Evolutionary conservation across 2,888 invertebrate genomes (phyloP), one percentile per base, ranked within the genome.

Genomic region (Anoplius nigerrimus): DNA sequence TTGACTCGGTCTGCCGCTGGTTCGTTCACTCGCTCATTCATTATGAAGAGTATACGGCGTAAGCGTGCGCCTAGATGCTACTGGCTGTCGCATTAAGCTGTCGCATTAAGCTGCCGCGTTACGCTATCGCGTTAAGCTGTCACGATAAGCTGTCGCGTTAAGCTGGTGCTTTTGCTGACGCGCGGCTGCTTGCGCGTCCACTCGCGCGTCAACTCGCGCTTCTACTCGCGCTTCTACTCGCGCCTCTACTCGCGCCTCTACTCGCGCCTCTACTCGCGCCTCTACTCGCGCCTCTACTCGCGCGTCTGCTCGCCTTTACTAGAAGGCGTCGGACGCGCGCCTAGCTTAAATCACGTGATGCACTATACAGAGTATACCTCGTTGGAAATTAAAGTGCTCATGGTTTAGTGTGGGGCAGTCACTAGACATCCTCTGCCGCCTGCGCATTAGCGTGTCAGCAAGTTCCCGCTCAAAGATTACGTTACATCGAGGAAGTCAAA

Each of bases 361-460:
- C 62, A 22, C 62, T 65, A 62, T 69, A 59, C 65, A 62, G 61
- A 46, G 76, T 24, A 70, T 71, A 68, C 71, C 80, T 55, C 69
- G 72, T 62, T 66, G 68, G 78, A 79, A 80, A 79, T 79, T 80
- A 75, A 80, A 75, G 72, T 80, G 71, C 69, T 69, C 65, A 60
- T 51, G 68, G 63, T 72, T 69, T 59, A 65, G 57, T 62, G 59
- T 57, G 18, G 55, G 68, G 64, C 79, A 79, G 79, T 79, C 72
- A 78, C 72, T 74, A 72, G 71, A 72, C 74, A 75, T 75, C 78
- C 74, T 80, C 80, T 65, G 71, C 62, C 65, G 71, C 55, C 70
- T 69, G 52, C 65, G 65, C 73, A 69, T 69, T 75, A 75, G 46
- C 63, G 66, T 68, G 71, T n/a, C 16, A 63, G 74, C 60, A 66